Base-by-base conservation (phyloP, 2,113 vertebrate genomes). In the Percopsis transmontana region DNA sequence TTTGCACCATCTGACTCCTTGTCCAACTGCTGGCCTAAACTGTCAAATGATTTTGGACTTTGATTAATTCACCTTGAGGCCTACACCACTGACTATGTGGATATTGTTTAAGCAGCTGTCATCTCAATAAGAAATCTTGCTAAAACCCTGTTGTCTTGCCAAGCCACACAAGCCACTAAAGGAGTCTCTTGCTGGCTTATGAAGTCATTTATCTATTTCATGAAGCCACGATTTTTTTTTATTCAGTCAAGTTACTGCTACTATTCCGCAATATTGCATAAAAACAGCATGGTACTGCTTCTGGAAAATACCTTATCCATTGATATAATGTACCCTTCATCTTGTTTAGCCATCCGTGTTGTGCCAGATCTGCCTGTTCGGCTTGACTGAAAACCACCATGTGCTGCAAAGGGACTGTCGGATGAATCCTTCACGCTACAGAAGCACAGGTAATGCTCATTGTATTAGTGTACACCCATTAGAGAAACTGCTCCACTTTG, bases 11-110 rank as follows among this genome's bases (percentile, higher is more conserved):
- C 78, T 80, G 73, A 80, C 65, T 75, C 51, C 27, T 14, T 42
- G n/a, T 70, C 62, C 58, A 59, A 58, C 45, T 66, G 52, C 69
- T 61, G 60, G 67, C 61, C 59, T 19, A 14, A 68, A 57, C 48
- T 62, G 44, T 77, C 58, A 62, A 33, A 45, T 2, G 1, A 33
- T 20, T 75, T 40, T 18, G 65, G 69, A 62, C 58, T 66, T 44
- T 71, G 51, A 65, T 72, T 54, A 77, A 70, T 68, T 73, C 71
- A 82, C 81, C 74, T 77, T 68, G 55, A 62, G 66, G 66, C 53
- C 41, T 23, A 21, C n/a, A 53, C 40, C 11, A 18, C 62, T 14
- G 21, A 11, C 21, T 19, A 63, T 53, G 47, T 58, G 45, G 58
- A 61, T 63, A 55, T 82, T 67, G 60, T 66, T 76, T 78, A 50